Conservation (phyloP, 2,888 invertebrate species). For the Notodonta ziczac region DNA sequence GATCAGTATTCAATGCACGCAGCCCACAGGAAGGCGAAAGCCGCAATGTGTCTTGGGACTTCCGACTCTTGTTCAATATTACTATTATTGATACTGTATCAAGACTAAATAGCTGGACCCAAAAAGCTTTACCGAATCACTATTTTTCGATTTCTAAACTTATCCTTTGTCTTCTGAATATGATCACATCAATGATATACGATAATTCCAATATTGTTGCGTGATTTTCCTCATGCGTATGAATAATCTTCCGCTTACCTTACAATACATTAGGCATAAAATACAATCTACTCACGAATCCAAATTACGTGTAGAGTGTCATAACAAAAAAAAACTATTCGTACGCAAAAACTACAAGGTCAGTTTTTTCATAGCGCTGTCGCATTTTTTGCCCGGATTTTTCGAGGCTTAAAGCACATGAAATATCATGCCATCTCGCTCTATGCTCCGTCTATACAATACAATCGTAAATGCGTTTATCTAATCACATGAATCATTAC, state of each 20-base stretch:
- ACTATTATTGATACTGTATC: slow-evolving; percentile 64
- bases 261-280: too few relatives aligned
- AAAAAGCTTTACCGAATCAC: slow-evolving; percentile 20
- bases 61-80: slow-evolving; percentile 73
- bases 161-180: background rate
- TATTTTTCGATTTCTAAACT: background rate
- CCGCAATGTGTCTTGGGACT: slow-evolving; percentile 72
- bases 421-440: slow-evolving; percentile 28
- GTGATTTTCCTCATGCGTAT: slow-evolving; percentile 23
- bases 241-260: slow-evolving; percentile 7
- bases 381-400: slow-evolving; percentile 46
- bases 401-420: slow-evolving; percentile 21
- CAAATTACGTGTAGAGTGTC: slow-evolving; percentile 41
- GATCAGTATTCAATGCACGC: slow-evolving; percentile 69
- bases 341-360: slow-evolving; percentile 52
- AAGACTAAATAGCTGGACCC: slow-evolving; percentile 42
- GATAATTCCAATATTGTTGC: slow-evolving; percentile 21
- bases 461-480: slow-evolving; percentile 32
- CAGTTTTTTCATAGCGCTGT: slow-evolving; percentile 48
- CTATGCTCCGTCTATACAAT: slow-evolving; percentile 2
- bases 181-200: slow-evolving; percentile 4
- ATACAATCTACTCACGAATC: slow-evolving; percentile 23
- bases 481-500: slow-evolving; percentile 36
- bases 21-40: slow-evolving; percentile 69
- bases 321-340: slow-evolving; percentile 41